A percentile compares a stretch with the other conserved stretches of the same genome.
These are phyloP conservation scores for Patella ulyssiponensis DNA, from an alignment of 2,888 invertebrate genomes.

Conservation along the genomic window DNA sequence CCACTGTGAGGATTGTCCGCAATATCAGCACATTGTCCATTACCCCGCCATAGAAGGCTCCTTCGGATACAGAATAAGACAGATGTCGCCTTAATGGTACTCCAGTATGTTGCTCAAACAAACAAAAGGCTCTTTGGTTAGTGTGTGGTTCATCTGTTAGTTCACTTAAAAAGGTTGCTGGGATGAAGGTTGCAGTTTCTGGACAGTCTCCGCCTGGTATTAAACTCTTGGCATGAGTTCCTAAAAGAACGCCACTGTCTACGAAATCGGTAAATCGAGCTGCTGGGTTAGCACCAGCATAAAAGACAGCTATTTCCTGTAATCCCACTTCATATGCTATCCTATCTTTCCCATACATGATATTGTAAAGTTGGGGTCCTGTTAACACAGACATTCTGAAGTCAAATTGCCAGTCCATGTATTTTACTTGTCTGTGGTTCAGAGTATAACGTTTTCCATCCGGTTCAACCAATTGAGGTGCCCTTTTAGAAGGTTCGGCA, in stretches of 20 bases:
- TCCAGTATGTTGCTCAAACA: slow-evolving; percentile 63
- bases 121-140: slow-evolving; percentile 47
- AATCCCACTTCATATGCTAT: slow-evolving; percentile 65
- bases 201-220: slow-evolving; percentile 65
- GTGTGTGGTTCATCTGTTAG: slow-evolving; percentile 31
- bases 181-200: slow-evolving; percentile 49
- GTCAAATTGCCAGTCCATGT: slow-evolving; percentile 63
- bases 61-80: slow-evolving; percentile 30
- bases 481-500: slow-evolving; percentile 38
- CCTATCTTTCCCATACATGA: slow-evolving; percentile 54
- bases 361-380: slow-evolving; percentile 58
- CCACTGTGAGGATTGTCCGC: slow-evolving; percentile 52
- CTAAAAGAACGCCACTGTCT: slow-evolving; percentile 55
- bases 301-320: slow-evolving; percentile 60
- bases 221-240: slow-evolving; percentile 44
- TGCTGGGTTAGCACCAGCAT: slow-evolving; percentile 52
- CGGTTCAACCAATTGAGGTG: slow-evolving; percentile 56
- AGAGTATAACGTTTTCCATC: slow-evolving; percentile 62
- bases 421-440: slow-evolving; percentile 52
- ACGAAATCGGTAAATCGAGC: slow-evolving; percentile 47
- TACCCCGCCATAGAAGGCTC: slow-evolving; percentile 56
- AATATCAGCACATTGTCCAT: slow-evolving; percentile 50
- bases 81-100: slow-evolving; percentile 59
- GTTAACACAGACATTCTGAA: slow-evolving; percentile 53
- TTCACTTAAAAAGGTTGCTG: slow-evolving; percentile 34